These are phyloP conservation scores for Seladonia tumulorum DNA, from an alignment of 2,888 invertebrate species.

Conservation along the genomic window DNA sequence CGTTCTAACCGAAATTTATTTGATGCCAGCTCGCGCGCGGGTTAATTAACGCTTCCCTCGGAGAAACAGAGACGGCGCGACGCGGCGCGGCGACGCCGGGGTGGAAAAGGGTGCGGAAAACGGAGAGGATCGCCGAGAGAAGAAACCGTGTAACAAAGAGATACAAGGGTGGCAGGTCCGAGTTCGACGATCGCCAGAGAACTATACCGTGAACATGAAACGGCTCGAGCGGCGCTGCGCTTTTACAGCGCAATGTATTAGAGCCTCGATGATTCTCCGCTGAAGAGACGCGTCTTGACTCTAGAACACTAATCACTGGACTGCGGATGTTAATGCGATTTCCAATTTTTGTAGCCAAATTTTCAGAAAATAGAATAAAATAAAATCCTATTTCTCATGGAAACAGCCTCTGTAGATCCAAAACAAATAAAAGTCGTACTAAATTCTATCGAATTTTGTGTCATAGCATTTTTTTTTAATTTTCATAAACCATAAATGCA, in stretches of 20 bases:
- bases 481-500: too few relatives aligned
- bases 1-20: conserved; percentile 84
- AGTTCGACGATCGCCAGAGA: conserved; percentile 23
- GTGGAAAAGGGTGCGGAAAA: not conserved
- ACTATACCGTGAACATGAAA: conserved; percentile 39
- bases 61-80: conserved; percentile 25
- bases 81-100: not conserved
- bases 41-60: conserved; percentile 80
- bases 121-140: conserved; percentile 5
- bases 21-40: conserved; percentile 80
- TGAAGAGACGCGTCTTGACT: too few relatives aligned
- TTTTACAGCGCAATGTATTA: conserved; percentile 1
- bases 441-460: too few relatives aligned
- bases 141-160: not conserved
- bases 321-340: too few relatives aligned
- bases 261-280: not conserved
- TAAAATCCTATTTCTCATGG: too few relatives aligned
- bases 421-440: too few relatives aligned
- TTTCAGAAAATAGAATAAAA: too few relatives aligned
- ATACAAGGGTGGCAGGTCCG: conserved; percentile 15
- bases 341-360: too few relatives aligned
- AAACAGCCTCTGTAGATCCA: too few relatives aligned
- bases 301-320: too few relatives aligned
- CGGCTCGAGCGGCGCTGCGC: conserved; percentile 26
- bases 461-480: too few relatives aligned